These are phyloP conservation scores for Sebastes cheni DNA, from an alignment of 2,797 vertebrate species.

Conservation along the genomic window DNA sequence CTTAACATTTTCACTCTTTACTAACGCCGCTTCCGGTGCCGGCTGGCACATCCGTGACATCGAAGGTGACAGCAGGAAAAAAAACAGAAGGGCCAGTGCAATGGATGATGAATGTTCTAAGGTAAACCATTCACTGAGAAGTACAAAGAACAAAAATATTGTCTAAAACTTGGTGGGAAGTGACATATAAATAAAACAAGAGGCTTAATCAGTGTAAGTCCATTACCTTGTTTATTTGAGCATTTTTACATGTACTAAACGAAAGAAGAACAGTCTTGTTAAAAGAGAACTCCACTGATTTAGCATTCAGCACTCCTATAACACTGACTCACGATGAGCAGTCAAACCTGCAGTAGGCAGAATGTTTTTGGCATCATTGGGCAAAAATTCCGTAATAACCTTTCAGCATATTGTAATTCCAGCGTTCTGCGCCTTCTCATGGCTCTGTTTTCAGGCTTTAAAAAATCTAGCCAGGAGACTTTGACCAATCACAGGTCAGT, in stretches of 20 bases:
- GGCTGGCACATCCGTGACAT: too few species aligned
- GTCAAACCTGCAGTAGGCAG: not conserved
- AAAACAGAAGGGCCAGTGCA: too few species aligned
- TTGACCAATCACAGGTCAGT: too few species aligned
- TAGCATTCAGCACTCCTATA: not conserved
- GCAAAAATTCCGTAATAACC: too few species aligned
- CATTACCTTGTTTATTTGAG: not conserved
- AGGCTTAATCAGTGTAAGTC: not conserved
- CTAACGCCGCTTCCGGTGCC: too few species aligned
- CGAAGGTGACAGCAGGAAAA: too few species aligned
- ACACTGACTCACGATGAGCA: not conserved
- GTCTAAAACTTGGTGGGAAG: not conserved
- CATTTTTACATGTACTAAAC: not conserved
- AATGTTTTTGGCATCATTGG: too few species aligned
- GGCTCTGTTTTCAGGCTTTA: too few species aligned
- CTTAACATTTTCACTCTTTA: too few species aligned
- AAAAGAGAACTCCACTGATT: not conserved
- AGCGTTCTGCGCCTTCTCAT: too few species aligned
- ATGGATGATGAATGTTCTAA: not conserved
- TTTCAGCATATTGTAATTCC: too few species aligned
- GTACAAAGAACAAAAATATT: not conserved
- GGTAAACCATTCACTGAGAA: not conserved
- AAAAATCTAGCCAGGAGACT: too few species aligned
- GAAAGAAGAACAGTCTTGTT: not conserved
- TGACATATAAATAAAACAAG: not conserved